phyloP scores from a whole-genome alignment of 2,113 vertebrate species.

The Passer domesticus region DNA sequence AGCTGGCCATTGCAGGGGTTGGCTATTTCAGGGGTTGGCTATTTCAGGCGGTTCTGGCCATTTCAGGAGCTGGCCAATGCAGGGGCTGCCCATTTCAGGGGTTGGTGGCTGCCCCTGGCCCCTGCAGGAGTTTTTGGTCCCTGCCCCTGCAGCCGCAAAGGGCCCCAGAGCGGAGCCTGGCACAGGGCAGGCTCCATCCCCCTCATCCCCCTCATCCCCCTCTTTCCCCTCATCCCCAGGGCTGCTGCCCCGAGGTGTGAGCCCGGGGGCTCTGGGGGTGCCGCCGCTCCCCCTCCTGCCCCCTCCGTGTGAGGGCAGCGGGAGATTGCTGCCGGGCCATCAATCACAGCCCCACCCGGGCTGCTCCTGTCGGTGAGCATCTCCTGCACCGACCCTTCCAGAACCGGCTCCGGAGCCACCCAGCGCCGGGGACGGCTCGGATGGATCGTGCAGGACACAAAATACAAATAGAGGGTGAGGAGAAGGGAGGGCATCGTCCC shows the following conservation, averaged over 20 bases:
- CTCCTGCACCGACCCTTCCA: background rate
- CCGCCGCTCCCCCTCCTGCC: background rate
- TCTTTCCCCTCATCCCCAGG: fast-evolving
- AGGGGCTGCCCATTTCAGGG: fast-evolving
- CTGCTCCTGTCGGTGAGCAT: background rate
- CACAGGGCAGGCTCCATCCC: fast-evolving
- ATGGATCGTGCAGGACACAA: background rate
- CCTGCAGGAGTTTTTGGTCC: background rate
- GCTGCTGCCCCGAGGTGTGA: fast-evolving
- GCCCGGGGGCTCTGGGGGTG: background rate
- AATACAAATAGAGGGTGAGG: slow-evolving; percentile 9
- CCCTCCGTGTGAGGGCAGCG: fast-evolving
- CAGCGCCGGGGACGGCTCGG: background rate
- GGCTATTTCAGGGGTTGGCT: fast-evolving
- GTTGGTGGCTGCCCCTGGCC: fast-evolving
- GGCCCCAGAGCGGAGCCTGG: fast-evolving
- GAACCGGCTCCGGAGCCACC: background rate
- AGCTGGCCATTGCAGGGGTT: fast-evolving
- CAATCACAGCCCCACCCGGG: background rate
- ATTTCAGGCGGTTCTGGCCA: background rate
- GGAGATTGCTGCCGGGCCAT: background rate
- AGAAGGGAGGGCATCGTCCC: background rate
- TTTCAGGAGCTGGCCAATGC: background rate
- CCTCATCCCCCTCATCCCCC: fast-evolving
- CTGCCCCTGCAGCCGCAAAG: background rate